These are phyloP conservation scores for Odontothrips loti DNA, from an alignment of 2,888 invertebrate species.

Conservation along the genomic window DNA sequence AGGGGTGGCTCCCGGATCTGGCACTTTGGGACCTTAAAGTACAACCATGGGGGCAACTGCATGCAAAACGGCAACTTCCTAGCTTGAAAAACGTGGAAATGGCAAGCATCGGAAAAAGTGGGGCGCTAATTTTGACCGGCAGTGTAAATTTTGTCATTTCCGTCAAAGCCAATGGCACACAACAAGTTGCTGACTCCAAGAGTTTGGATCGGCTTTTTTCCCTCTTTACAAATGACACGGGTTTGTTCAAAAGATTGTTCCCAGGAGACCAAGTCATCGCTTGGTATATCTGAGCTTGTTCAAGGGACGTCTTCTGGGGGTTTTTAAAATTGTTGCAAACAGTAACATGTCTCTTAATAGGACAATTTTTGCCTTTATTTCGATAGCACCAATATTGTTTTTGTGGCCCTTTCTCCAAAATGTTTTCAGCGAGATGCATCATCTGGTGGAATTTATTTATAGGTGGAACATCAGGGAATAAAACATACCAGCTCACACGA, in stretches of 20 bases:
- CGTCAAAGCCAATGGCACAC: not conserved
- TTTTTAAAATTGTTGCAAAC: not conserved
- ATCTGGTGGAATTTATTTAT: not conserved
- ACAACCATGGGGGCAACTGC: no score
- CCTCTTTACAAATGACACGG: not conserved
- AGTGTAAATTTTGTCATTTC: not conserved
- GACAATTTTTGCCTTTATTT: no score
- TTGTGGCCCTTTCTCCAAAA: no score
- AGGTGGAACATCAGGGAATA: not conserved
- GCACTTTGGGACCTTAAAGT: no score
- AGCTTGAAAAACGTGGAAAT: no score
- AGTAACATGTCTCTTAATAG: no score
- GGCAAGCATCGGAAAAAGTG: no score
- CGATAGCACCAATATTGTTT: no score
- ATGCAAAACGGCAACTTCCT: no score
- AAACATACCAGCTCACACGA: not conserved
- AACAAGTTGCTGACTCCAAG: not conserved
- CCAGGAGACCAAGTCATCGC: not conserved
- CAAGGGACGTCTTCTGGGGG: not conserved
- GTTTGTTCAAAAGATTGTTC: not conserved
- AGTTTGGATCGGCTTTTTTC: not conserved
- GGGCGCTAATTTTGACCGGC: no score
- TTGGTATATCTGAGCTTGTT: not conserved
- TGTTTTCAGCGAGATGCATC: not conserved
- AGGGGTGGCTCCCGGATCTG: no score